phyloP scores from a whole-genome alignment of 2,888 invertebrate genomes.

The Noctua pronuba region DNA sequence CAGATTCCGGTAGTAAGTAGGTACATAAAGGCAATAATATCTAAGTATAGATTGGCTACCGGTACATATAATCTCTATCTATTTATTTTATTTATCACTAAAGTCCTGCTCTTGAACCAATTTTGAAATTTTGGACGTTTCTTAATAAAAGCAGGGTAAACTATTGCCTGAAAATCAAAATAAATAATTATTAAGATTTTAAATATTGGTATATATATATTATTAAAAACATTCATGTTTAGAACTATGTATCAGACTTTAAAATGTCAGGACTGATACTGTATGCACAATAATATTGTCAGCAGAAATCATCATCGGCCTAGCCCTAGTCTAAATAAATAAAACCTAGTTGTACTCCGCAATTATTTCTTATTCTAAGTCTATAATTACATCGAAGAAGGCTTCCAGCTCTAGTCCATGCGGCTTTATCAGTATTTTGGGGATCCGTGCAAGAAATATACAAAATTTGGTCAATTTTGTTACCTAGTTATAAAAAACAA shows the following conservation, averaged over 20 bases:
- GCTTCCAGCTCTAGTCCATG: constrained; percentile 41
- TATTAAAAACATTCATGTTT: constrained; percentile 59
- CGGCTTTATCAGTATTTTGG: constrained; percentile 24
- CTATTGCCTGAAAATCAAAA: constrained; percentile 84
- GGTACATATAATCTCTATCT: constrained; percentile 51
- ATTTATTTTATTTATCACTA: constrained; percentile 66
- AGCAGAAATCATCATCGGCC: constrained; percentile 32
- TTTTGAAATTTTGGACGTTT: constrained; percentile 83
- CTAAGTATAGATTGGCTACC: constrained; percentile 48
- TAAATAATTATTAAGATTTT: constrained; percentile 78
- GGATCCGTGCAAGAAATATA: neutral
- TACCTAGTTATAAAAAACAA: no score
- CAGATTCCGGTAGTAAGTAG: constrained; percentile 47
- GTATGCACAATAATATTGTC: constrained; percentile 32
- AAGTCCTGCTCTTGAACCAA: constrained; percentile 83
- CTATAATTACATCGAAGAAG: constrained; percentile 35
- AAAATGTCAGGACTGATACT: constrained; percentile 50
- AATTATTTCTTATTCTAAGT: constrained; percentile 20
- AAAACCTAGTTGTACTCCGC: constrained; percentile 23
- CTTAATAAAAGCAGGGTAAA: constrained; percentile 87
- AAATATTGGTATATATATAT: constrained; percentile 70
- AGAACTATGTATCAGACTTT: constrained; percentile 45
- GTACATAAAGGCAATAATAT: constrained; percentile 38
- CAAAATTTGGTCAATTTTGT: neutral
- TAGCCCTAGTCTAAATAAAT: constrained; percentile 20